Evolutionary conservation across 2,888 invertebrate species (phyloP), one percentile per base, ranked within the genome.

Genomic region (Hypena proboscidalis): DNA sequence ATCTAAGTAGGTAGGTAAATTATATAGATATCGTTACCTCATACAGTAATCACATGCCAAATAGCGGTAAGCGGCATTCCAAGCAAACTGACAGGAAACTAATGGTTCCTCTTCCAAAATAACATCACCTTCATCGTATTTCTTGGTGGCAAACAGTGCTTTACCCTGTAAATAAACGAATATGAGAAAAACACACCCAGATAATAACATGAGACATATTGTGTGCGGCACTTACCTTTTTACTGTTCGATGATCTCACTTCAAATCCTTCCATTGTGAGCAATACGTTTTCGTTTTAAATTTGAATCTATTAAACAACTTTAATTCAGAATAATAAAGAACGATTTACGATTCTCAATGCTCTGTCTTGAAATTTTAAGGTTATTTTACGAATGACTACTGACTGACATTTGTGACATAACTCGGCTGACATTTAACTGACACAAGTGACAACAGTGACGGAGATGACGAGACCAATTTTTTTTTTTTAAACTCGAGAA

Each of bases 31-130:
- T 17, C 17, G 11, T 74, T 78, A 94, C 95, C 93, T 93, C 92
- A 99, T 93, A 75, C 98, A 99, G 82, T 95, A 94, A 77, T 98
- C 96, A 83, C 98, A 99, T 0, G 98, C 97, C 54, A 93, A 85
- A 82, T 98, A 99, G 62, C 94, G 93, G 78, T 97, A 98, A 0
- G 95, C 93, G 21, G 94, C 92, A 85, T 98, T 99, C 98, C 98
- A 99, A 4, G 96, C 93, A 83, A 97, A 98, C 83, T 99, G 98
- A 68, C 96, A 95, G 10, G 96, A 96, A 14, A 98, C 95, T 37
- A 99, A 81, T 0, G 99, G 98, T 50, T 94, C 94, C 79, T 99
- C 99, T 80, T 96, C 95, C 62, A 99, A 94, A 52, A 99, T 95
- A 5, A 94, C 86, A 66, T 96, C 96, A 0, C 95, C 97, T 57